A percentile compares a stretch with the other conserved stretches of the same genome.
phyloP scores from a whole-genome alignment of 2,888 invertebrate species.

The Iselma pallidipennis region DNA sequence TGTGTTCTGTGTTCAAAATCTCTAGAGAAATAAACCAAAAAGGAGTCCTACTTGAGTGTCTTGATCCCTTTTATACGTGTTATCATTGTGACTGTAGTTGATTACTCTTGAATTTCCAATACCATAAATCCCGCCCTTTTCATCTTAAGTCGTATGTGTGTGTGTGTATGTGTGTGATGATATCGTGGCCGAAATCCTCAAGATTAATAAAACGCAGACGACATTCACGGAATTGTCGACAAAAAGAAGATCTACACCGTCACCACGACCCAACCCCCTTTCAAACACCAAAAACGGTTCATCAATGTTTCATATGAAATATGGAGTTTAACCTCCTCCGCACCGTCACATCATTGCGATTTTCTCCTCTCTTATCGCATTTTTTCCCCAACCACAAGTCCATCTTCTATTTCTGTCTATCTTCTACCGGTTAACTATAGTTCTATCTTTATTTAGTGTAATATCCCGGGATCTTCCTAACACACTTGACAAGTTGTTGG shows the following conservation, averaged over 20 bases:
- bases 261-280: background rate
- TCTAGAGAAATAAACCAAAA: background rate
- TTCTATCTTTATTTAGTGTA: background rate
- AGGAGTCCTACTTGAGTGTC: background rate
- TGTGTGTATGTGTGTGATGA: too few species aligned
- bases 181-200: background rate
- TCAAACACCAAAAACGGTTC: slow-evolving; percentile 15
- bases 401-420: background rate
- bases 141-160: too few species aligned
- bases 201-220: background rate
- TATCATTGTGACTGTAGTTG: too few species aligned
- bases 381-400: background rate
- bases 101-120: too few species aligned
- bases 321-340: too few species aligned
- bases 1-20: too few species aligned
- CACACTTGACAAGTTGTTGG: background rate
- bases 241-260: background rate
- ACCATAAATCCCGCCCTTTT: too few species aligned
- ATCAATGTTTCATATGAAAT: slow-evolving; percentile 31
- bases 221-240: too few species aligned
- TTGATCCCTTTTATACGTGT: too few species aligned
- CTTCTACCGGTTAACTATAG: background rate
- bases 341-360: slow-evolving; percentile 4
- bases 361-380: background rate
- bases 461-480: background rate